Evolutionary conservation across 2,797 vertebrate species (phyloP).

Genomic region (Dermochelys coriacea): DNA sequence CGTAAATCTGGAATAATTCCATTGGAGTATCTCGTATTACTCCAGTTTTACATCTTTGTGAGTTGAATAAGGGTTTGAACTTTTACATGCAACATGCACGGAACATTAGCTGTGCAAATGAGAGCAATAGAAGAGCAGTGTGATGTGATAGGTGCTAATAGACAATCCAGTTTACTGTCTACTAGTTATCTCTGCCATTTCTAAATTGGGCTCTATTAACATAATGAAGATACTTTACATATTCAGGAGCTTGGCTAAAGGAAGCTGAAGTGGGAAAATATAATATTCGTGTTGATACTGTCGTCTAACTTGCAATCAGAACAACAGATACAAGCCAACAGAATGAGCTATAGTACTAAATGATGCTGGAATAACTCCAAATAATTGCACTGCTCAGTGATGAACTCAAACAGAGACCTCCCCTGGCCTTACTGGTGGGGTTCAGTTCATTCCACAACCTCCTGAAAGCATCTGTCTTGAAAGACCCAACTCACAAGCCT

Average conservation of each 20-base stretch:
- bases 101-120: neutral
- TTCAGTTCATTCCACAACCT: neutral
- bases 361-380: conserved; percentile 1
- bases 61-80: neutral
- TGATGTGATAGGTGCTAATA: neutral
- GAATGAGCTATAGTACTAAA: conserved; percentile 11
- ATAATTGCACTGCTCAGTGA: neutral
- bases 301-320: neutral
- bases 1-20: neutral
- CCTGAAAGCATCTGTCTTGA: neutral
- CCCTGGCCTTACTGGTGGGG: neutral
- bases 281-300: neutral
- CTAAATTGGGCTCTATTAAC: neutral
- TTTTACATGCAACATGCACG: neutral
- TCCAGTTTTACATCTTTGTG: neutral
- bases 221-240: neutral
- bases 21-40: neutral
- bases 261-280: neutral
- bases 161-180: neutral
- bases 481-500: neutral
- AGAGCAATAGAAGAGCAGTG: neutral
- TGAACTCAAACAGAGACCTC: neutral
- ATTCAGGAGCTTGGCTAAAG: neutral
- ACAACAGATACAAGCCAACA: neutral
- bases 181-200: neutral